Conservation (phyloP, 2,113 vertebrate genomes). For the Phrynocephalus versicolor region DNA sequence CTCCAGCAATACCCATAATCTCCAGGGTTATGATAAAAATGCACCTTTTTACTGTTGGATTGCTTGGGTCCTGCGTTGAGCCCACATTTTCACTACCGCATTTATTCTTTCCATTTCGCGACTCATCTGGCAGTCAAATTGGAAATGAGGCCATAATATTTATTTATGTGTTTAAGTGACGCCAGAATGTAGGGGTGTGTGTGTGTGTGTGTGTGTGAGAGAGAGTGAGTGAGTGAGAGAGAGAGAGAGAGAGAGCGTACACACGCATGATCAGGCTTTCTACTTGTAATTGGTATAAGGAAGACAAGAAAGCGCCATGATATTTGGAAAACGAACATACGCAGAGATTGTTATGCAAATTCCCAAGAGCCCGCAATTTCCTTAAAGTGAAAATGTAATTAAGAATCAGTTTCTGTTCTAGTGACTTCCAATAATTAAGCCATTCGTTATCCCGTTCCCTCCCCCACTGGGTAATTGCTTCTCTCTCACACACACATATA, state of each 20-base stretch:
- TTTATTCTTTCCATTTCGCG: constrained; percentile 42
- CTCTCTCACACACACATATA: accelerated
- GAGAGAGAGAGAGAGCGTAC: too few species aligned
- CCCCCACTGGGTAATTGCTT: constrained; percentile 44
- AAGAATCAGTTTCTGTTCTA: constrained; percentile 57
- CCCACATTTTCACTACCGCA: background rate
- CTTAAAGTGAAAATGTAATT: constrained; percentile 70
- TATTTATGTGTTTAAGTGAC: background rate
- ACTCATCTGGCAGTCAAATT: constrained; percentile 10
- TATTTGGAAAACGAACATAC: constrained; percentile 68
- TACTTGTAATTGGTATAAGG: constrained; percentile 60
- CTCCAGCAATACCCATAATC: background rate
- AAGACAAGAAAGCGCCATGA: constrained; percentile 45
- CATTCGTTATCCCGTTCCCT: constrained; percentile 6
- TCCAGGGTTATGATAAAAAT: background rate
- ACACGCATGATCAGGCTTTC: constrained; percentile 50
- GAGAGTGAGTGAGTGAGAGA: too few species aligned
- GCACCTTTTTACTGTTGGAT: background rate
- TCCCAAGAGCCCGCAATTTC: constrained; percentile 61
- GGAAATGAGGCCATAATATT: constrained; percentile 13
- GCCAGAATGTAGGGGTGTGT: constrained; percentile 7
- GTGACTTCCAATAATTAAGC: constrained; percentile 62
- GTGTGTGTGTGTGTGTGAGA: background rate
- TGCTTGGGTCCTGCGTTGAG: too few species aligned
- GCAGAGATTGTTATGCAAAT: constrained; percentile 68